Evolutionary conservation across 1,140 invertebrate genomes (phyloP), one percentile per base, ranked within the genome.

Genomic region (Scaptodrosophila lebanonensis): DNA sequence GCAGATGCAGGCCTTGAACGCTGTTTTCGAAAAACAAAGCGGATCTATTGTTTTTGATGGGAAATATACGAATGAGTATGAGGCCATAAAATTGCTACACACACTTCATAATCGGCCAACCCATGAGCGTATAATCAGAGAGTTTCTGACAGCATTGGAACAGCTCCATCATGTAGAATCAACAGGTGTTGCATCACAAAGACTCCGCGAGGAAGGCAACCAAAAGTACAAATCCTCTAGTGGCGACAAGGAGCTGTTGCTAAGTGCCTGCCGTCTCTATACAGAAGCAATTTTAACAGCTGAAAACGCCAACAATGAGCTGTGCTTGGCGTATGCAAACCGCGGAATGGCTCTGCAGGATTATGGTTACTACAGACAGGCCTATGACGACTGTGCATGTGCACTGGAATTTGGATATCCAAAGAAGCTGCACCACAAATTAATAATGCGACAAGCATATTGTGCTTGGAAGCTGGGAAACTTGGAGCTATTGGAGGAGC

Each of bases 381-480:
- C 84, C 2, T 86, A 86, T 35, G 73, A 86, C 33, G 84, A 86
- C 17, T 82, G 77, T 18, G 53, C 47, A 8, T 82, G 64, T 50
- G 76, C 82, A 0, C 29, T 86, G 13, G 62, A 86, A 5, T 69
- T 44, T 12, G 65, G 66, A 0, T 86, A 86, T 51, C 84, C 82
- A 1, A 12, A 40, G 18, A 47, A 38, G 3, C 11, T 85, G 52
- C 44, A 52, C 4, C 72, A 71, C 20, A 86, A 86, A 45, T 30
- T 86, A 0, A 36, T 77, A 5, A 63, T 64, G 20, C 67, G 84
- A 0, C 83, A 85, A 13, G 84, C 84, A 3, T 47, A 51, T 12
- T 86, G 84, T 33, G 63, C 76, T 3, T 52, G 43, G 33, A 62
- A 85, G 15, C 12, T 86, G 25, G 25, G 51, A 9, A 35, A 72